Percentiles rank a stretch among this genome's conserved stretches.
Conservation (phyloP, 2,113 vertebrate genomes). For the Hypocryptadius cinnamomeus region DNA sequence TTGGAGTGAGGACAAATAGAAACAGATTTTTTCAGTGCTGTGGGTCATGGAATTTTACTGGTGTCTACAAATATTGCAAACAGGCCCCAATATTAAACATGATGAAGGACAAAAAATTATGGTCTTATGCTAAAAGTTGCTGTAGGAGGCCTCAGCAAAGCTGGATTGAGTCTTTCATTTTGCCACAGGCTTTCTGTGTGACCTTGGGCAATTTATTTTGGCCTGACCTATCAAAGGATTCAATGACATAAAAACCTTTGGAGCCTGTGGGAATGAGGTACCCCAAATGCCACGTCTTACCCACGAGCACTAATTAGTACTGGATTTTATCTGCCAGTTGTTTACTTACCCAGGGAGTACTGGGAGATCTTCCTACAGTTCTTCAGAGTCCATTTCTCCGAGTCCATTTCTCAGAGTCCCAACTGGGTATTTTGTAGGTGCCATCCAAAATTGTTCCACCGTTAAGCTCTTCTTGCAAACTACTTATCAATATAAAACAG, state of each 20-base stretch:
- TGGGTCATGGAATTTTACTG: neutral
- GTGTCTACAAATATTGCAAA: neutral
- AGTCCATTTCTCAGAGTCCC: neutral
- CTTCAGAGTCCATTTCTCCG: neutral
- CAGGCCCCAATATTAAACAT: neutral
- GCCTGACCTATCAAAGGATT: neutral
- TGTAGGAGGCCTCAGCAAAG: neutral
- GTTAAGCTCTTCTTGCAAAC: neutral
- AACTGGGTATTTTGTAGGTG: neutral
- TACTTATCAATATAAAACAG: neutral
- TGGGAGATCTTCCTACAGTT: neutral
- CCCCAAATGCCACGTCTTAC: neutral
- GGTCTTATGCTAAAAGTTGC: neutral
- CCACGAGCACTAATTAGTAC: neutral
- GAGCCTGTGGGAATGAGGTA: neutral
- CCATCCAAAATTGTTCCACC: neutral
- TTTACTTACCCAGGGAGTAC: neutral
- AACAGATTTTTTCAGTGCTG: neutral
- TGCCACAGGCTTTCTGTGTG: neutral
- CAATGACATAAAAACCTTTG: neutral
- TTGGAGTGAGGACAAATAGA: neutral
- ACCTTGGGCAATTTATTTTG: neutral
- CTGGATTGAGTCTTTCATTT: neutral
- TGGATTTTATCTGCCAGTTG: neutral
- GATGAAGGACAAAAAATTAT: neutral